These are phyloP conservation scores for Synaphobranchus kaupii DNA, from an alignment of 2,797 vertebrate species.

Conservation along the genomic window DNA sequence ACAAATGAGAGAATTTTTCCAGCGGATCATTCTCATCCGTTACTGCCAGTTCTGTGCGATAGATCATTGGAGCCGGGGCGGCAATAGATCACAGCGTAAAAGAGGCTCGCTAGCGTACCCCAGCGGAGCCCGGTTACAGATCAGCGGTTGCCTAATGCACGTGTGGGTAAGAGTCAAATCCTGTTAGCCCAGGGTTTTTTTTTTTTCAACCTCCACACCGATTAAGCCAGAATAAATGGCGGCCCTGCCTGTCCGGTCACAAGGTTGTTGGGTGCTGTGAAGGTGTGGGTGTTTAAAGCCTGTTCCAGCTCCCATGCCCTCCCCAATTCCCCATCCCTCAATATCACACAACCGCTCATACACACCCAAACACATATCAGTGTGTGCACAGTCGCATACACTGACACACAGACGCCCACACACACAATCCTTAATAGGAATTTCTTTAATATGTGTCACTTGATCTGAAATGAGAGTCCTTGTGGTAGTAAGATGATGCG, in stretches of 20 bases:
- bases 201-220: constrained; percentile 45
- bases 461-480: not conserved
- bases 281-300: constrained; percentile 9
- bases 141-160: constrained; percentile 78
- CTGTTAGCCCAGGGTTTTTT: constrained; percentile 54
- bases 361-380: not conserved
- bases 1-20: constrained; percentile 86
- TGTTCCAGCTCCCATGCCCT: not conserved
- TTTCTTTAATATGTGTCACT: no score
- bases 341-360: not conserved
- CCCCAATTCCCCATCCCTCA: not conserved
- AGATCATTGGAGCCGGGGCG: constrained; percentile 74
- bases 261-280: constrained; percentile 1
- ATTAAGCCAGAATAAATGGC: constrained; percentile 73
- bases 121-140: constrained; percentile 74
- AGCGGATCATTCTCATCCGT: constrained; percentile 83
- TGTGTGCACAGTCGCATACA: not conserved
- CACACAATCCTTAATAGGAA: not conserved
- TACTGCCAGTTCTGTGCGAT: constrained; percentile 83
- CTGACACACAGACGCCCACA: not conserved
- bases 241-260: constrained; percentile 35
- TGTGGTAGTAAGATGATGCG: no score
- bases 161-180: constrained; percentile 75
- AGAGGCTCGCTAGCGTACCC: constrained; percentile 74
- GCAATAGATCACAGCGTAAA: constrained; percentile 81